phyloP scores from a whole-genome alignment of 1,140 invertebrate genomes.

The Lasaia peninsularis region DNA sequence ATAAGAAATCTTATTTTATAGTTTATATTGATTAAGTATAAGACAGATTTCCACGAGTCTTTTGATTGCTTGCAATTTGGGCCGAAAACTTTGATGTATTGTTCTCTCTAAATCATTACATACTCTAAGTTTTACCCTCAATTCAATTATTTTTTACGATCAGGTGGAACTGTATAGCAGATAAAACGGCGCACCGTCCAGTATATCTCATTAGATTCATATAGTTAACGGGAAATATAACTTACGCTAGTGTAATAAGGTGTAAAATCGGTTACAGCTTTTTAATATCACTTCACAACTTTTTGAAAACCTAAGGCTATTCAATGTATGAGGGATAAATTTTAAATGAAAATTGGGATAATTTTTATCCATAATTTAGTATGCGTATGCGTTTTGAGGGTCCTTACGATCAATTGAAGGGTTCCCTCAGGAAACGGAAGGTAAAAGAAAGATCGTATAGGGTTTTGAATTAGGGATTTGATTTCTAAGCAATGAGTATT shows the following conservation, averaged over 20 bases:
- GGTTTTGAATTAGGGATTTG: too few species aligned
- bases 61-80: too few species aligned
- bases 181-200: constrained; percentile 6
- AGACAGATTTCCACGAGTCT: too few species aligned
- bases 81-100: too few species aligned
- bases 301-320: constrained; percentile 11
- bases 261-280: not conserved
- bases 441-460: too few species aligned
- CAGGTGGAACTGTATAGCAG: constrained; percentile 46
- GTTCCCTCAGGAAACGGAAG: not conserved
- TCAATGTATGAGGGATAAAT: constrained; percentile 7
- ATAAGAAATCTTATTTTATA: too few species aligned
- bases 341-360: constrained; percentile 11
- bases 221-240: constrained; percentile 2
- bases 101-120: not conserved
- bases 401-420: not conserved
- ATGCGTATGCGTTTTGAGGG: not conserved
- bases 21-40: too few species aligned
- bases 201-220: constrained; percentile 7
- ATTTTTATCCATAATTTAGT: constrained; percentile 3
- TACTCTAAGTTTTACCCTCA: constrained; percentile 16
- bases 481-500: too few species aligned
- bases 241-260: not conserved
- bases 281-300: constrained; percentile 8
- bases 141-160: constrained; percentile 64